These are phyloP conservation scores for Shargacucullia verbasci DNA, from an alignment of 2,888 invertebrate species.

Conservation along the genomic window DNA sequence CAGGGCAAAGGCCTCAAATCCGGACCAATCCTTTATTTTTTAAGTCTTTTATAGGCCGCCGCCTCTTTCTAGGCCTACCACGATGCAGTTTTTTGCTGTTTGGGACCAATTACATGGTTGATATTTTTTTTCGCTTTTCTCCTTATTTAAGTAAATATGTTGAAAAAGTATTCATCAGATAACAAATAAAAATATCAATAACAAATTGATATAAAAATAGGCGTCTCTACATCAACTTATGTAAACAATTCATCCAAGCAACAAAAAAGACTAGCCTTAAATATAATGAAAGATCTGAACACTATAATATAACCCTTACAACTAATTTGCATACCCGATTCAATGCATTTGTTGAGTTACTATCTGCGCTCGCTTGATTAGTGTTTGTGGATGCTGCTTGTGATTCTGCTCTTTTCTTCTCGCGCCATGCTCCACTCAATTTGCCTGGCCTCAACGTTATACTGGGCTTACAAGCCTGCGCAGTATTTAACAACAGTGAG, in stretches of 20 bases:
- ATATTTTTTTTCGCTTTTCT: too few species aligned
- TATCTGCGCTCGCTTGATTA: slow-evolving; percentile 44
- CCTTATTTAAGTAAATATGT: too few species aligned
- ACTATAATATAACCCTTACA: slow-evolving; percentile 18
- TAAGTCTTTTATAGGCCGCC: too few species aligned
- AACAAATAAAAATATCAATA: not conserved
- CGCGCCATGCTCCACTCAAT: slow-evolving; percentile 36
- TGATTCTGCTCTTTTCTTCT: slow-evolving; percentile 50
- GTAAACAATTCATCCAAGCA: slow-evolving; percentile 5
- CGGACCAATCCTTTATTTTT: too few species aligned
- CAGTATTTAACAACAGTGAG: slow-evolving; percentile 34
- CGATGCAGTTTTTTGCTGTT: too few species aligned
- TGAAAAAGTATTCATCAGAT: not conserved
- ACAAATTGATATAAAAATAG: slow-evolving; percentile 2
- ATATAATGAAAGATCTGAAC: slow-evolving; percentile 7
- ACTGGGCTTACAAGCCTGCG: slow-evolving; percentile 69
- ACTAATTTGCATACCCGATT: slow-evolving; percentile 63
- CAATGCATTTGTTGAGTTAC: slow-evolving; percentile 55
- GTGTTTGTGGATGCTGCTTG: slow-evolving; percentile 38
- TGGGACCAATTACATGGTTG: too few species aligned
- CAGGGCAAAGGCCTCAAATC: too few species aligned
- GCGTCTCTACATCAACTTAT: slow-evolving; percentile 1
- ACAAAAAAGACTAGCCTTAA: slow-evolving; percentile 15
- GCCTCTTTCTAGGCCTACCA: too few species aligned
- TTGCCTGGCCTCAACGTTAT: slow-evolving; percentile 53